Conservation (phyloP, 2,113 vertebrate genomes). For the Sorex fumeus region DNA sequence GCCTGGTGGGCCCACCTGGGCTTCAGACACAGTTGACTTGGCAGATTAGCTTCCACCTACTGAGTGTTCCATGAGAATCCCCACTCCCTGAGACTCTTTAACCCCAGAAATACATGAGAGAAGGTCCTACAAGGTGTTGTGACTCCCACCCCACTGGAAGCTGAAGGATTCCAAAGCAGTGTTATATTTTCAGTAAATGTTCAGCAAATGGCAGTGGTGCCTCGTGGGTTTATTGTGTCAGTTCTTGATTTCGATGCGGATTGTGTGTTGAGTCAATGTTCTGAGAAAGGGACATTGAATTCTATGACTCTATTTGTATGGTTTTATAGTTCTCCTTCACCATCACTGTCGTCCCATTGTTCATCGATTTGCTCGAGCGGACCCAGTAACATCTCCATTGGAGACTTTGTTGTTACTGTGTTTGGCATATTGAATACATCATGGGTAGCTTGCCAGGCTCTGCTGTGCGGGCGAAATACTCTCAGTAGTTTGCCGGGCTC, state of each 20-base stretch:
- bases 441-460: no score
- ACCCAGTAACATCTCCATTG: no score
- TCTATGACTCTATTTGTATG: background rate
- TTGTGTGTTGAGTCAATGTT: background rate
- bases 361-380: no score
- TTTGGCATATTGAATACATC: no score
- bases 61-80: background rate
- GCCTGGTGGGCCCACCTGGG: background rate
- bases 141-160: background rate
- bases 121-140: background rate
- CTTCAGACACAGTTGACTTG: background rate
- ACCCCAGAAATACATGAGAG: background rate
- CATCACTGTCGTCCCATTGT: no score
- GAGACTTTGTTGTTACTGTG: no score
- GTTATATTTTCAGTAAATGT: background rate
- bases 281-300: background rate
- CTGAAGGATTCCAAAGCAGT: background rate
- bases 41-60: background rate
- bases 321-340: background rate
- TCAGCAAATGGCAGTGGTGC: background rate
- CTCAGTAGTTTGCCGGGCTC: no score
- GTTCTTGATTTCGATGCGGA: background rate
- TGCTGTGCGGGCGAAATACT: no score
- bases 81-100: background rate
- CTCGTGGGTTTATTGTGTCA: background rate